Percentiles rank a stretch among this genome's conserved stretches.
Evolutionary conservation across 2,113 vertebrate genomes (phyloP).

Genomic region (Pleuronectes platessa): DNA sequence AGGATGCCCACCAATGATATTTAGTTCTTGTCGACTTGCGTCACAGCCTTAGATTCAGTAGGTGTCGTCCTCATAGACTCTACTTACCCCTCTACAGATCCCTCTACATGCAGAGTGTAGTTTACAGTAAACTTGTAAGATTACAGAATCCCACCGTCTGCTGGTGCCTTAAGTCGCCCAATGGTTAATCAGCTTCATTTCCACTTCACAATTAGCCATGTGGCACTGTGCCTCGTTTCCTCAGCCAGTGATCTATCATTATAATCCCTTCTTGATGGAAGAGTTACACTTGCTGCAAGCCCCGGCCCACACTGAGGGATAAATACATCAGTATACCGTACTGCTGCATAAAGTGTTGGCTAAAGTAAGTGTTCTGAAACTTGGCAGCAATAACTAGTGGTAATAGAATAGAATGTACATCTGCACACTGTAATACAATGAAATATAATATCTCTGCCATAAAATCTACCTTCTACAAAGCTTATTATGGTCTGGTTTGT

Average conservation of each 20-base stretch:
- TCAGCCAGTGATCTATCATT: slow-evolving; percentile 46
- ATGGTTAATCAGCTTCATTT: slow-evolving; percentile 38
- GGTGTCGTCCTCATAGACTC: not conserved
- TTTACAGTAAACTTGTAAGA: not conserved
- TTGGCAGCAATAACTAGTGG: not conserved
- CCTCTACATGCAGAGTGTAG: not conserved
- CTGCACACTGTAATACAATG: not conserved
- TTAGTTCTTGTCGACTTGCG: not conserved
- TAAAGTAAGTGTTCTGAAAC: not conserved
- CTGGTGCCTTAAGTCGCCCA: slow-evolving; percentile 12
- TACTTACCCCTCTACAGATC: not conserved
- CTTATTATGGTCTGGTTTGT: slow-evolving; percentile 10
- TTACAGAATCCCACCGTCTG: not conserved
- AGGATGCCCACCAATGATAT: not conserved
- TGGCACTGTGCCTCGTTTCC: slow-evolving; percentile 47
- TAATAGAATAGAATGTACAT: not conserved
- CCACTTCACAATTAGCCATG: slow-evolving; percentile 39
- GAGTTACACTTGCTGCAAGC: slow-evolving; percentile 19
- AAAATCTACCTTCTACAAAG: not conserved
- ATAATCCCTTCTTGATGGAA: slow-evolving; percentile 52
- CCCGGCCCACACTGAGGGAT: slow-evolving; percentile 7
- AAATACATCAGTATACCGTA: slow-evolving; percentile 19
- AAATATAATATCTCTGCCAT: not conserved
- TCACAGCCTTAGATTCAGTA: not conserved
- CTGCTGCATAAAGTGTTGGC: slow-evolving; percentile 1